Evolutionary conservation across 2,797 vertebrate genomes (phyloP).

Genomic region (Gorsachius magnificus): DNA sequence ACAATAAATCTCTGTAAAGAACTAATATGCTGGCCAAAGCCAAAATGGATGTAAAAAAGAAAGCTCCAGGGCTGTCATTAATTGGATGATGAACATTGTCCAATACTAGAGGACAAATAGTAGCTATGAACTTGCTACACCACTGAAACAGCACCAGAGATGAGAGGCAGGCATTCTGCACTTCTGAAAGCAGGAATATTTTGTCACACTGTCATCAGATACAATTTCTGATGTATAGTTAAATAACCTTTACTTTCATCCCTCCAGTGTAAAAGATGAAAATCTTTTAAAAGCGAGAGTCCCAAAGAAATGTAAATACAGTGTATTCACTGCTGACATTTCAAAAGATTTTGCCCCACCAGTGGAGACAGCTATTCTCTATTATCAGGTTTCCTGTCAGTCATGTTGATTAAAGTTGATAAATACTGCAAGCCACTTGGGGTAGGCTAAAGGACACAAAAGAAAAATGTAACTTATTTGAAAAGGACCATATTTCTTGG

Average conservation of each 20-base stretch:
- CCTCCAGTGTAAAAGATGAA: conserved; percentile 65
- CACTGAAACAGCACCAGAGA: background rate
- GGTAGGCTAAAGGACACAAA: conserved; percentile 59
- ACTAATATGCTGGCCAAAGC: background rate
- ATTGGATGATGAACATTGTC: conserved; percentile 6
- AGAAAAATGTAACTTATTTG: conserved; percentile 49
- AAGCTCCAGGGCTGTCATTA: background rate
- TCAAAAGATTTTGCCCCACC: conserved; percentile 73
- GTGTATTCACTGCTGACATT: conserved; percentile 74
- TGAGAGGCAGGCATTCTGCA: background rate
- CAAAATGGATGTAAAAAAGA: background rate
- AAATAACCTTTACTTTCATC: conserved; percentile 76
- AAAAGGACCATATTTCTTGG: conserved; percentile 53
- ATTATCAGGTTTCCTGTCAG: conserved; percentile 76
- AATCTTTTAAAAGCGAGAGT: conserved; percentile 69
- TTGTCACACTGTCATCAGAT: conserved; percentile 46
- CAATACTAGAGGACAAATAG: background rate
- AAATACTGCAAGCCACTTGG: conserved; percentile 67
- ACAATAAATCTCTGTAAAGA: background rate
- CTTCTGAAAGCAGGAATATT: conserved; percentile 14
- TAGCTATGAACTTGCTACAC: background rate
- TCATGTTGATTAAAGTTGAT: conserved; percentile 77
- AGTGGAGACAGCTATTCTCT: conserved; percentile 59
- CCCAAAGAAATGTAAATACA: conserved; percentile 79
- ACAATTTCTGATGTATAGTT: conserved; percentile 63